Percentiles rank a stretch among this genome's conserved stretches.
Conservation (phyloP, 2,888 invertebrate species). For the Pollenia angustigena region DNA sequence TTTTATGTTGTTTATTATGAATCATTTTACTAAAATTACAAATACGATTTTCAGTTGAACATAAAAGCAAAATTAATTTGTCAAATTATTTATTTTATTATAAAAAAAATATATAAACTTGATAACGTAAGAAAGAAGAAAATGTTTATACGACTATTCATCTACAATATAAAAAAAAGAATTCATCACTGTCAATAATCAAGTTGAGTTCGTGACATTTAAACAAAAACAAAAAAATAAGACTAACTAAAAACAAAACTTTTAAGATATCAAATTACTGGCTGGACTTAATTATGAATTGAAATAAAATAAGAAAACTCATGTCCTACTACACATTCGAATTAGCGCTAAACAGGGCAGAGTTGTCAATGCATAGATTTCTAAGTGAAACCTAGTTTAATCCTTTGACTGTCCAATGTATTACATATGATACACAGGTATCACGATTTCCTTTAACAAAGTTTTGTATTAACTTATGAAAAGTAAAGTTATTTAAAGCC, state of each 20-base stretch:
- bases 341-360: slow-evolving; percentile 25
- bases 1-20: slow-evolving; percentile 29
- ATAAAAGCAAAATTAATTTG: slow-evolving; percentile 38
- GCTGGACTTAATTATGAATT: slow-evolving; percentile 28
- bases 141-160: slow-evolving; percentile 22
- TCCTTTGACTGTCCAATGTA: no score
- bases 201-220: slow-evolving; percentile 72
- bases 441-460: no score
- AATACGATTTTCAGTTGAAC: slow-evolving; percentile 21
- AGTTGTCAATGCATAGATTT: not conserved
- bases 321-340: slow-evolving; percentile 27
- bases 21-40: slow-evolving; percentile 42
- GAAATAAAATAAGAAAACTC: slow-evolving; percentile 26
- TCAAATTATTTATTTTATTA: slow-evolving; percentile 41
- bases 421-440: no score
- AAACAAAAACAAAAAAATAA: slow-evolving; percentile 38
- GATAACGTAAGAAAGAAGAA: slow-evolving; percentile 55
- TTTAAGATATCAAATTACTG: slow-evolving; percentile 33
- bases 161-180: slow-evolving; percentile 1
- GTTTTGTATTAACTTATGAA: no score
- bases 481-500: not conserved
- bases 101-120: slow-evolving; percentile 35
- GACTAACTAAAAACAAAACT: slow-evolving; percentile 37
- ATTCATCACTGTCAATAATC: slow-evolving; percentile 65
- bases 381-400: not conserved